phyloP scores from a whole-genome alignment of 2,888 invertebrate species.

The Drosophila pullipes region DNA sequence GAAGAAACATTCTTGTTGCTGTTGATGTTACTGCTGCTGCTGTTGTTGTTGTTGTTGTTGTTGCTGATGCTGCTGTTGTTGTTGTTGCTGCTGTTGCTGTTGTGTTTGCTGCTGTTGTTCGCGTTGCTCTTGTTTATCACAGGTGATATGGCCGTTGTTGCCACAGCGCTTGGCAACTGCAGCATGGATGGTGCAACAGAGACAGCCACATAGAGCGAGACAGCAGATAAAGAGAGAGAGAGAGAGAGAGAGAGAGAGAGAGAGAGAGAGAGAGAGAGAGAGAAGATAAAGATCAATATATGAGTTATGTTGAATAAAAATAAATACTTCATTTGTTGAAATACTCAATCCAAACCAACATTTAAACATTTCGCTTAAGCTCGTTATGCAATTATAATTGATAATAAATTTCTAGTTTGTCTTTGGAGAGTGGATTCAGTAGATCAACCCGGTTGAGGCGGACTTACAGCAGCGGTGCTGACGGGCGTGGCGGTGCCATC shows the following conservation, averaged over 20 bases:
- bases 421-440: not conserved
- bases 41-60: conserved; percentile 42
- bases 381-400: not conserved
- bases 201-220: conserved; percentile 37
- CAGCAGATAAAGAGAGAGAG: conserved; percentile 35
- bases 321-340: not conserved
- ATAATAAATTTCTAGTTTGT: not conserved
- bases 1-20: conserved; percentile 32
- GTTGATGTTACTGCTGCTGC: conserved; percentile 37
- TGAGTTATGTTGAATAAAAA: not conserved
- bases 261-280: conserved; percentile 28
- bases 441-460: not conserved
- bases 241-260: conserved; percentile 24
- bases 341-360: not conserved
- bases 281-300: conserved; percentile 19
- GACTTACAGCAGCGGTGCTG: conserved; percentile 83
- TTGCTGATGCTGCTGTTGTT: conserved; percentile 22
- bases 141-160: conserved; percentile 84
- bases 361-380: not conserved
- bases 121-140: conserved; percentile 83
- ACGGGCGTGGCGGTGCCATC: conserved; percentile 84
- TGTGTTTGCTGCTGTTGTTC: conserved; percentile 26
- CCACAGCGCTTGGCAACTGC: conserved; percentile 81
- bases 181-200: conserved; percentile 19
- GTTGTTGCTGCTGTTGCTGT: conserved; percentile 18